phyloP scores from a whole-genome alignment of 2,113 vertebrate species.

The Nesogale talazaci region DNA sequence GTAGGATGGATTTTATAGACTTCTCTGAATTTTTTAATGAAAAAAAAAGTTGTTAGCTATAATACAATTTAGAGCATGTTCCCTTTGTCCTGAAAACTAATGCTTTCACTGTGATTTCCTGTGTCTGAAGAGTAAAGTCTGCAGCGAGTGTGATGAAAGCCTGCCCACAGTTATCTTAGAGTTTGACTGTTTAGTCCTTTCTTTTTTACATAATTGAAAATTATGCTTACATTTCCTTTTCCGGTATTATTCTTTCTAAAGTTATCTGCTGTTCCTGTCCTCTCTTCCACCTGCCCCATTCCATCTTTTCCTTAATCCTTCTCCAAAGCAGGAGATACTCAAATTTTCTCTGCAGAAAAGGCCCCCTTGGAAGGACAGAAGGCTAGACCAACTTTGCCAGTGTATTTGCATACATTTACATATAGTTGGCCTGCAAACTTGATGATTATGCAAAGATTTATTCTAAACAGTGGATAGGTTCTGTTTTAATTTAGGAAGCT shows the following conservation, averaged over 20 bases:
- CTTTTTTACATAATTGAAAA: background rate
- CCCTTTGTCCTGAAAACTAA: constrained; percentile 53
- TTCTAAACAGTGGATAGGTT: background rate
- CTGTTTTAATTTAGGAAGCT: background rate
- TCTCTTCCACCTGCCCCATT: background rate
- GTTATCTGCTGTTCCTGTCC: background rate
- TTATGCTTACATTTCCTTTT: background rate
- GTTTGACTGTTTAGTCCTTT: background rate
- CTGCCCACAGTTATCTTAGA: background rate
- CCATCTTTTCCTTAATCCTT: background rate
- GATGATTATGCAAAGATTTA: background rate
- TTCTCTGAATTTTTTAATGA: constrained; percentile 5
- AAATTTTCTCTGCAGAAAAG: background rate
- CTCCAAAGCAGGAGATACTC: background rate
- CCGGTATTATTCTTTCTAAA: background rate
- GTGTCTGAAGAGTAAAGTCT: constrained; percentile 24
- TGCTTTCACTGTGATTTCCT: constrained; percentile 53
- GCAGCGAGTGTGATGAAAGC: background rate
- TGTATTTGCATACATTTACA: constrained; percentile 44
- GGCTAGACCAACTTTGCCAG: background rate
- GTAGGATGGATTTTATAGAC: constrained; percentile 31
- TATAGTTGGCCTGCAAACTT: constrained; percentile 11
- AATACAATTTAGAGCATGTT: constrained; percentile 52
- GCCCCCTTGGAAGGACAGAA: constrained; percentile 9
- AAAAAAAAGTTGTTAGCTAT: constrained; percentile 26